Evolutionary conservation across 1,140 invertebrate species (phyloP), one percentile per base, ranked within the genome.

Genomic region (Elymnias hypermnestra): DNA sequence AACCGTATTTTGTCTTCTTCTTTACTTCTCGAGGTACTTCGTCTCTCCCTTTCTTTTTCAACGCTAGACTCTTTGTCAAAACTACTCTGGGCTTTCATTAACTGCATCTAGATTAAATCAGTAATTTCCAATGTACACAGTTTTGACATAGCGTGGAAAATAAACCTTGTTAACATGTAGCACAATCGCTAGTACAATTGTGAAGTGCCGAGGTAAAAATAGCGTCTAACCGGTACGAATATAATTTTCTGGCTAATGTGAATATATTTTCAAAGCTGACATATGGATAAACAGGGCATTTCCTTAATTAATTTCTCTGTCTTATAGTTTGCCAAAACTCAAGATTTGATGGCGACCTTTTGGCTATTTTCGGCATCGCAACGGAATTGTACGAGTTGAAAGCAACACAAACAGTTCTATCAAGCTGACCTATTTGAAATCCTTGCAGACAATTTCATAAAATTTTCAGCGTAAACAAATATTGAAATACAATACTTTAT

Each of bases 1-100:
- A 41, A 15, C 39, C 58, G 53, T 36, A 26, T 43, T 35, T 78
- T 85, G 57, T 82, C 82, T 61, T 78, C 79, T 69, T 87, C 83
- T 71, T 68, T 83, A 68, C 69, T 83, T 73, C 72, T 63, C 1
- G 79, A 81, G 13, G 72, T 43, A 66, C 82, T 81, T 72, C 84
- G 63, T 57, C 69, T 72, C 66, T 87, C 79, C 57, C 75, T 77
- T 42, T 87, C 83, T 56, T 78, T 86, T 53, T 89, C 89, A 50
- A 83, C 44, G 60, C 87, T 89, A 23, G 86, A 83, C 63, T 88
- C 87, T 46, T 87, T 86, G 60, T 88, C 87, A 29, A 89, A 83
- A 63, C 88, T 89, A 60, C 72, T 87, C 63, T 85, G 84, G 33
- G 76, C 72, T 69, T 90, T 90, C 9, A 89, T 73, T 43, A 89